Percentiles rank a stretch among this genome's conserved stretches.
These are phyloP conservation scores for Euwallacea similis DNA, from an alignment of 1,140 invertebrate genomes.

Conservation along the genomic window DNA sequence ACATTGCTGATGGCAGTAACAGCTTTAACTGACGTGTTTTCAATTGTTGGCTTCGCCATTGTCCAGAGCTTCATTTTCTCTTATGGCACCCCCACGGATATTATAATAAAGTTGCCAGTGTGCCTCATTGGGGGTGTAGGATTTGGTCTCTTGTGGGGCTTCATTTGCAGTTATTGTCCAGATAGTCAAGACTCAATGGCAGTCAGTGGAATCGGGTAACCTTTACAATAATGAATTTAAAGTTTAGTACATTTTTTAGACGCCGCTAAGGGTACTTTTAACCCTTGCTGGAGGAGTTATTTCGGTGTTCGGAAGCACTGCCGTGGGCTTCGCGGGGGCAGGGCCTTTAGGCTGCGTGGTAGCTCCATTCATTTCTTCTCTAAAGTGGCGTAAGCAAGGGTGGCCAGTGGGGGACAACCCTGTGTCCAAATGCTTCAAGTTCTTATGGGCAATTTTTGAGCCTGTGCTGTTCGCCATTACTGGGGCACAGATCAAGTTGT, in stretches of 20 bases:
- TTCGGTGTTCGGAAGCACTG: constrained; percentile 80
- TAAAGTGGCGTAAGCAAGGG: constrained; percentile 74
- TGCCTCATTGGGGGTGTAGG: constrained; percentile 12
- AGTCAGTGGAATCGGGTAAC: too few relatives aligned
- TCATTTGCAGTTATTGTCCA: constrained; percentile 17
- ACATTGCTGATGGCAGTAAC: constrained; percentile 21
- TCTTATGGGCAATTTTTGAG: constrained; percentile 93
- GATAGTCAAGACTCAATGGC: constrained; percentile 6
- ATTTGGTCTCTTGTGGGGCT: constrained; percentile 18
- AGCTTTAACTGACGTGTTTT: constrained; percentile 20
- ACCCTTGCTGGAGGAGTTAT: constrained; percentile 75
- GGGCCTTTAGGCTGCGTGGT: constrained; percentile 76
- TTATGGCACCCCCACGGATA: constrained; percentile 4
- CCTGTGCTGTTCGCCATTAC: constrained; percentile 91
- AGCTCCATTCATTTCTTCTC: constrained; percentile 78
- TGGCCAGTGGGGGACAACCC: constrained; percentile 84
- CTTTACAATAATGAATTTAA: too few relatives aligned
- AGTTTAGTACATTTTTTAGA: constrained; percentile 41
- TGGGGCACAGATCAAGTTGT: constrained; percentile 79
- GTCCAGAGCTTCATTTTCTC: constrained; percentile 21
- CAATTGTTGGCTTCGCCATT: constrained; percentile 19
- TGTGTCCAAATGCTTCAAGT: constrained; percentile 80
- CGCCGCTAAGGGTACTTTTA: constrained; percentile 73
- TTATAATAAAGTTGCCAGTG: constrained; percentile 17
- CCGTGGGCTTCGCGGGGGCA: constrained; percentile 76